These are phyloP conservation scores for Erynnis tages DNA, from an alignment of 2,888 invertebrate species.

Conservation along the genomic window DNA sequence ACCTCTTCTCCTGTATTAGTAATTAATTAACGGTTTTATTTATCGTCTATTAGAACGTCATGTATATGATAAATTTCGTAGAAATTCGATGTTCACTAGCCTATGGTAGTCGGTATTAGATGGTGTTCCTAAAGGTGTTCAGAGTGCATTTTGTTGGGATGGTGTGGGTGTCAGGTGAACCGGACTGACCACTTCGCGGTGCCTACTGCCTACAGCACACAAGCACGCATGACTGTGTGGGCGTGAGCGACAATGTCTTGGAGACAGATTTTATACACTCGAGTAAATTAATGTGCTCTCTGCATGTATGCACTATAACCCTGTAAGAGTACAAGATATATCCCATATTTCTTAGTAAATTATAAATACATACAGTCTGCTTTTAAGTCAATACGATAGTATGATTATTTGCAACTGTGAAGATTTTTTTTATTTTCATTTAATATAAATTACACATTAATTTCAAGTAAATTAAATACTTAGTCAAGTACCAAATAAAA, in stretches of 20 bases:
- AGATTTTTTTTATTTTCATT: not conserved
- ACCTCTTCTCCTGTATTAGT: not conserved
- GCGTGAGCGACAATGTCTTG: constrained; percentile 30
- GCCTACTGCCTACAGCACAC: constrained; percentile 29
- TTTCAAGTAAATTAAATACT: no score
- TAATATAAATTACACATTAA: no score
- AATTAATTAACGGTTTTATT: no score
- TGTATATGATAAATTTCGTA: not conserved
- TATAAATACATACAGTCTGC: constrained; percentile 1
- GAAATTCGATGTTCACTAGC: not conserved
- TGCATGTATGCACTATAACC: constrained; percentile 4
- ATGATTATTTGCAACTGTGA: not conserved
- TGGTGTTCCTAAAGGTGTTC: constrained; percentile 17
- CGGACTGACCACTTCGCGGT: constrained; percentile 51
- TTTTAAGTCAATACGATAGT: no score
- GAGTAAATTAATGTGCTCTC: not conserved
- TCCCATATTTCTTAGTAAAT: no score
- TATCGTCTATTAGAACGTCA: no score
- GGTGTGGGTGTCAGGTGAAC: constrained; percentile 67
- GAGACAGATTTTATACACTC: constrained; percentile 10
- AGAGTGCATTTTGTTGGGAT: constrained; percentile 40
- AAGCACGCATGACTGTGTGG: constrained; percentile 38
- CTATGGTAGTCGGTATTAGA: not conserved
- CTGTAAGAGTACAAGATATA: no score
- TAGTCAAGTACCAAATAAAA: no score